Percentiles rank a stretch among this genome's conserved stretches.
Evolutionary conservation across 1,140 invertebrate species (phyloP).

Genomic region (Pseudoatta argentina): DNA sequence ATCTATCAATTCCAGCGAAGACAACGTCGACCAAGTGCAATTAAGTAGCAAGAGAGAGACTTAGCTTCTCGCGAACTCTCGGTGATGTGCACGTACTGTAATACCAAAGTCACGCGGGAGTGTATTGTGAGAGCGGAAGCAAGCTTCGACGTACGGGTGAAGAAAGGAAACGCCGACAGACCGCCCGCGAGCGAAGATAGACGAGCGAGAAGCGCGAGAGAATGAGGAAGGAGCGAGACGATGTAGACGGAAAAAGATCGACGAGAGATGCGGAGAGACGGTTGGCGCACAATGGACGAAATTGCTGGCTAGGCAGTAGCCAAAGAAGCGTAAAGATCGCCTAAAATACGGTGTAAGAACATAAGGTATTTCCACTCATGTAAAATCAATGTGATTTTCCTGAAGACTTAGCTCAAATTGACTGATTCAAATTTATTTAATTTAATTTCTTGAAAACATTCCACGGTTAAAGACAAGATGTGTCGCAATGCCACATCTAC

Average conservation of each 20-base stretch:
- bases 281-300: background rate
- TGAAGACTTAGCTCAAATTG: too few relatives aligned
- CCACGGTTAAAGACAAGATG: too few relatives aligned
- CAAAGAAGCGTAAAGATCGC: background rate
- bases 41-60: constrained; percentile 23
- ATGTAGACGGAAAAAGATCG: background rate
- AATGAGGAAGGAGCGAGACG: background rate
- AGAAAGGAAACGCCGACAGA: constrained; percentile 38
- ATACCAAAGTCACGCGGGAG: constrained; percentile 49
- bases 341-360: background rate
- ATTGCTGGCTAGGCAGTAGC: background rate
- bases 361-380: too few relatives aligned
- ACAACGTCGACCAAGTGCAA: constrained; percentile 11
- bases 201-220: constrained; percentile 17
- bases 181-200: constrained; percentile 42
- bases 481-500: too few relatives aligned
- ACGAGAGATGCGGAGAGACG: background rate
- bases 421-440: too few relatives aligned
- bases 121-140: constrained; percentile 28
- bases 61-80: constrained; percentile 12
- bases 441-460: too few relatives aligned
- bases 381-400: too few relatives aligned
- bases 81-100: constrained; percentile 17
- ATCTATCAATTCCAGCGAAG: constrained; percentile 70
- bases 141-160: constrained; percentile 9